Base-by-base conservation (phyloP, 2,113 vertebrate species). In the Dunckerocampus dactyliophorus region DNA sequence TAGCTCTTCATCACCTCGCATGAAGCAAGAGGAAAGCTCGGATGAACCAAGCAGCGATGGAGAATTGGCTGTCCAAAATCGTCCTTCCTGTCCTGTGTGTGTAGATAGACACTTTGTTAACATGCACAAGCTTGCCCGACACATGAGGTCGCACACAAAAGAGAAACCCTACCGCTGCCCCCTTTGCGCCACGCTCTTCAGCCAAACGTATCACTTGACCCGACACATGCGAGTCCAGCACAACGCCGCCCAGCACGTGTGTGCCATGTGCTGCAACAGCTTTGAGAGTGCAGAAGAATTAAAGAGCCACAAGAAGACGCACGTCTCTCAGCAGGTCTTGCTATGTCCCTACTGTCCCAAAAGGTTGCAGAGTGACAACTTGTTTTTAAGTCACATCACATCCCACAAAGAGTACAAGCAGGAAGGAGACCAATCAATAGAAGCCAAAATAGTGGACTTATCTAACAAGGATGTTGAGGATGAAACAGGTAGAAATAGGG, bases 121-220 rank as follows among this genome's bases (percentile, higher is more conserved):
- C 0, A 47, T 51, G 7, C 54, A 81, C 65, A 87, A 85, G 42
- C 81, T 88, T 1, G 65, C 61, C 52, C 53, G 82, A 48, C 87
- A 85, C 73, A 82, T 82, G 84, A 81, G 82, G 54, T 73, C 54
- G 4, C 87, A 88, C 84, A 85, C 82, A 0, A 72, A 85, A 42
- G 85, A 88, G 63, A 88, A 87, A 55, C 83, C 83, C 0, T 88
- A 76, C 62, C 11, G 2, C 52, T 88, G 86, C 59, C 77, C 79
- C 0, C 1, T 75, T 42, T 88, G 86, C 15, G 0, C 10, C 0
- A 10, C 58, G 20, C 62, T 60, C 4, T 88, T 85, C 67, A 85
- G 82, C 39, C 79, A 88, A 64, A 79, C 79, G 0, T 83, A 86
- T 47, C 84, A 86, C 81, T 75, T 86, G 79, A 81, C 77, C 16